phyloP scores from a whole-genome alignment of 2,113 vertebrate genomes.

The Butastur rufipennis region DNA sequence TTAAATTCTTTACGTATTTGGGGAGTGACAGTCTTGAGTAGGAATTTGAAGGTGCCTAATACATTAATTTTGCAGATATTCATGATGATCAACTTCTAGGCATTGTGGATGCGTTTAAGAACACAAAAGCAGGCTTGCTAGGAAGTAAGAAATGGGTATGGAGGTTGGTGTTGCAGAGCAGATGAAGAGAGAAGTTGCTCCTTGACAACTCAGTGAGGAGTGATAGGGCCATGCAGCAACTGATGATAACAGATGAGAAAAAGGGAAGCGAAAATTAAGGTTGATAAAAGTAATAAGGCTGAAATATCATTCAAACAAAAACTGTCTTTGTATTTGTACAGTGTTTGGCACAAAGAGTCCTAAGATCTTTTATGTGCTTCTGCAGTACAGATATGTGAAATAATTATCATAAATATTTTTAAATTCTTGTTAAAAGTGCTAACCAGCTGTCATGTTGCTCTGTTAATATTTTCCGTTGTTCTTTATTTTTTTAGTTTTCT shows the following conservation, averaged over 20 bases:
- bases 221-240: background rate
- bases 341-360: background rate
- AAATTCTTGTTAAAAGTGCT: background rate
- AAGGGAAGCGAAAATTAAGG: background rate
- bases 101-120: background rate
- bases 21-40: background rate
- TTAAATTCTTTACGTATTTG: background rate
- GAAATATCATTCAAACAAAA: background rate
- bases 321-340: background rate
- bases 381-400: background rate
- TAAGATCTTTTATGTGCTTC: background rate
- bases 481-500: background rate
- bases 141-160: background rate
- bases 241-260: background rate
- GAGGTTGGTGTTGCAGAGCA: background rate
- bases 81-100: background rate
- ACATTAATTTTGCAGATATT: background rate
- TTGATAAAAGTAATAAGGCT: background rate
- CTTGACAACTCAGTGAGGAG: background rate
- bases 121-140: background rate
- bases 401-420: background rate
- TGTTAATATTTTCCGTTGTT: background rate
- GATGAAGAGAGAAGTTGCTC: background rate
- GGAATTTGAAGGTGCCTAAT: background rate
- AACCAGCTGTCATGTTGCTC: background rate